Conservation (phyloP, 2,797 vertebrate species). For the Sebastes miniatus region DNA sequence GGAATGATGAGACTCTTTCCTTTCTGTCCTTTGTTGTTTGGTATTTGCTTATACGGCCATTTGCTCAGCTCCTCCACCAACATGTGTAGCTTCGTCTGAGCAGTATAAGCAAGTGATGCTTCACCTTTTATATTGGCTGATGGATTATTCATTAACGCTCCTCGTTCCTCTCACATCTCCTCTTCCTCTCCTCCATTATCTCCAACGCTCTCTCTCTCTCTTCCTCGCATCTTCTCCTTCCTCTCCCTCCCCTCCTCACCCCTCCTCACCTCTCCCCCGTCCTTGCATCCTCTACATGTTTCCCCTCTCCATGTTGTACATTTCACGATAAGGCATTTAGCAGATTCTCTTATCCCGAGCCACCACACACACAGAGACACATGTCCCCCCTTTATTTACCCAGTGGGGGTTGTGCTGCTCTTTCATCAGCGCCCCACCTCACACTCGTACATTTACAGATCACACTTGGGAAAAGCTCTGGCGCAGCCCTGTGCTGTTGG, state of each 20-base stretch:
- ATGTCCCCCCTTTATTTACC: constrained; percentile 3
- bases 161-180: constrained; percentile 8
- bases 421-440: constrained; percentile 30
- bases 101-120: not conserved
- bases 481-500: not conserved
- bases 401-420: not conserved
- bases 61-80: not conserved
- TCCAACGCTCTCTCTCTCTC: not conserved
- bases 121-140: constrained; percentile 38
- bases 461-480: constrained; percentile 42
- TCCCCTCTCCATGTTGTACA: not conserved
- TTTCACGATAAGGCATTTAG: constrained; percentile 10
- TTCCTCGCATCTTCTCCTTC: not conserved
- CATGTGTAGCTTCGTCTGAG: constrained; percentile 12
- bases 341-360: not conserved
- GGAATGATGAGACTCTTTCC: not conserved
- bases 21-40: not conserved
- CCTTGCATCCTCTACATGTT: not conserved
- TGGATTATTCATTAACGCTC: constrained; percentile 61
- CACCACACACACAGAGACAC: not conserved
- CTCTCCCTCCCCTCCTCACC: not conserved
- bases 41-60: not conserved
- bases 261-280: not conserved
- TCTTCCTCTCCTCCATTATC: constrained; percentile 25
- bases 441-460: constrained; percentile 36